Evolutionary conservation across 2,888 invertebrate genomes (phyloP), one percentile per base, ranked within the genome.

Genomic region (Eupsilia transversa): DNA sequence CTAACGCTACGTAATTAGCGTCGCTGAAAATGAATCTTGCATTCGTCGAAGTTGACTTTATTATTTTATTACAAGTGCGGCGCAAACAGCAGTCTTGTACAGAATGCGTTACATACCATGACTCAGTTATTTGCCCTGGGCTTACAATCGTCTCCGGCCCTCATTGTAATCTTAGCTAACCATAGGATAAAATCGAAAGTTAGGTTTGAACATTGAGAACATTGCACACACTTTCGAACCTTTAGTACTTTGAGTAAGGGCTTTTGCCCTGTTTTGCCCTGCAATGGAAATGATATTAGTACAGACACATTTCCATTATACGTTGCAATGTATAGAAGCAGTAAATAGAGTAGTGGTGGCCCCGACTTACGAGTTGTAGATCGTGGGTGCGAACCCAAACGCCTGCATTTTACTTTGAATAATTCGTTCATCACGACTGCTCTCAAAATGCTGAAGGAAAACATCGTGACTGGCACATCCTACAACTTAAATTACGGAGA

Each of bases 141-240:
- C 7, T 63, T 43, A 23, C 23, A 7, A 30, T 64, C 30, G 30
- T 43, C 23, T 64, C 43, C n/a, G n/a, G n/a, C 43, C 17, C 27
- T 46, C 20, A 46, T 46, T 65, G 46, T 17, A 35, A 65, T 70
- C 14, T 65, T 49, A 69, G 33, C 27, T 35, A 27, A 65, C 27
- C 27, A 6, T 46, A 43, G 27, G 27, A 14, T 54, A 27, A 10
- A 66, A 70, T 23, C 6, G 27, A 23, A 35, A 65, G 46, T 46
- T 7, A 64, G 9, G 5, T 64, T 46, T 33, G 12, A 30, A 68
- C 3, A 23, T 61, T 33, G 30, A 38, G 20, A 27, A 41, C 6
- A 27, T 63, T 41, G 41, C 41, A 41, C 41, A 41, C 10, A 41
- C 20, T 20, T 63, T 41, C 41, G 20, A 30, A 27, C 20, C 20